phyloP scores from a whole-genome alignment of 2,888 invertebrate species.

The Lithosia quadra region DNA sequence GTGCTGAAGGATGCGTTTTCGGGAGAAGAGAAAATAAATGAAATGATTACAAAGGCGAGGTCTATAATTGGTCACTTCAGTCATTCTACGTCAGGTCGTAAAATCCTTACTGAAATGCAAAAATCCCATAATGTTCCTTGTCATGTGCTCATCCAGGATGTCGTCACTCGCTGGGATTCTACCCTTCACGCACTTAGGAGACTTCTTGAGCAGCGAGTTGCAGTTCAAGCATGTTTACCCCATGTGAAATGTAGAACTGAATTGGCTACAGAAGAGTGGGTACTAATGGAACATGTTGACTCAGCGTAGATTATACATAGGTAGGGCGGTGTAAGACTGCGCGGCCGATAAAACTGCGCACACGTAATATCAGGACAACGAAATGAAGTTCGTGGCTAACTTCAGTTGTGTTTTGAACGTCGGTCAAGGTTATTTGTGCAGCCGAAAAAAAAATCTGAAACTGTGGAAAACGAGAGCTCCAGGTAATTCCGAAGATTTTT shows the following conservation, averaged over 20 bases:
- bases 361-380: too few species aligned
- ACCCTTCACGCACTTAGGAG: conserved; percentile 41
- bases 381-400: too few species aligned
- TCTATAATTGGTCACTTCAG: conserved; percentile 38
- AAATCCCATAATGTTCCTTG: conserved; percentile 43
- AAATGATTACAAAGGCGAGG: conserved; percentile 18
- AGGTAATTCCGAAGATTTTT: too few species aligned
- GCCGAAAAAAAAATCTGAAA: too few species aligned
- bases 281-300: conserved; percentile 34
- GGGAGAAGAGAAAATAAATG: conserved; percentile 2
- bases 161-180: conserved; percentile 46
- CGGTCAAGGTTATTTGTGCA: too few species aligned
- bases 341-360: too few species aligned
- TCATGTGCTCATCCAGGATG: conserved; percentile 45
- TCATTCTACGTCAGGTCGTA: conserved; percentile 44
- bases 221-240: conserved; percentile 35
- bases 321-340: too few species aligned
- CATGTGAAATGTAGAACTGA: conserved; percentile 38
- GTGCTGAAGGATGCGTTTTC: conserved; percentile 10
- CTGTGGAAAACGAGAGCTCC: too few species aligned
- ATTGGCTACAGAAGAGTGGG: conserved; percentile 36
- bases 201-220: conserved; percentile 35
- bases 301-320: too few species aligned
- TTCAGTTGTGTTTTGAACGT: too few species aligned
- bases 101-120: conserved; percentile 45